Evolutionary conservation across 2,113 vertebrate species (phyloP).

Genomic region (Ceuthmochares aereus): DNA sequence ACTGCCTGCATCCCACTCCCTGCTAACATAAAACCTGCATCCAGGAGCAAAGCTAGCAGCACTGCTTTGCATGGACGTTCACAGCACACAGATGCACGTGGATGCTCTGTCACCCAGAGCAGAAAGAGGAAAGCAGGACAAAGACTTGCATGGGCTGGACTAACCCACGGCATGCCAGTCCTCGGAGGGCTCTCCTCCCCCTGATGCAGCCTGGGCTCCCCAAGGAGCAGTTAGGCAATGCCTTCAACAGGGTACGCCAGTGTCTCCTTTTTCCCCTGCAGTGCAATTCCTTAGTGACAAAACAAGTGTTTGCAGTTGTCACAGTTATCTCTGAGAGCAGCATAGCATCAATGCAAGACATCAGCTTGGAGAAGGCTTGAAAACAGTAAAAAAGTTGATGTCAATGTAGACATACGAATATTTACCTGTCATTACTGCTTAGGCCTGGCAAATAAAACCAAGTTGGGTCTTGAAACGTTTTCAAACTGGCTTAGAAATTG

Average conservation of each 20-base stretch:
- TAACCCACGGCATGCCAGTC: background rate
- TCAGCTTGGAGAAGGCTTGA: background rate
- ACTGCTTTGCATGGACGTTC: background rate
- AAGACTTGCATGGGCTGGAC: background rate
- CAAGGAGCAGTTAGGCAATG: background rate
- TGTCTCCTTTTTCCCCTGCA: background rate
- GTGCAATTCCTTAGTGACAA: background rate
- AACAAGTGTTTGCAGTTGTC: background rate
- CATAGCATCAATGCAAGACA: rapidly evolving
- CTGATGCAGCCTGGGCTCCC: rapidly evolving
- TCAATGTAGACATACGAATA: background rate
- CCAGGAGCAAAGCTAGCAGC: background rate
- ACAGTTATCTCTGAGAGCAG: rapidly evolving
- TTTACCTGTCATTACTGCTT: background rate
- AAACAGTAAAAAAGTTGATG: background rate
- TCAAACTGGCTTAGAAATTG: background rate
- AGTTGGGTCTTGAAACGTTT: background rate
- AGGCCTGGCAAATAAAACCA: background rate
- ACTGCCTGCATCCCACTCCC: background rate
- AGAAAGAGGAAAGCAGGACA: background rate
- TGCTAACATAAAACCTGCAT: background rate
- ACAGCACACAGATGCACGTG: rapidly evolving
- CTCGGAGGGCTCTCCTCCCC: background rate
- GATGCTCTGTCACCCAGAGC: background rate
- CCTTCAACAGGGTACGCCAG: background rate